phyloP scores from a whole-genome alignment of 2,113 vertebrate genomes.

The Hemiprocne comata region DNA sequence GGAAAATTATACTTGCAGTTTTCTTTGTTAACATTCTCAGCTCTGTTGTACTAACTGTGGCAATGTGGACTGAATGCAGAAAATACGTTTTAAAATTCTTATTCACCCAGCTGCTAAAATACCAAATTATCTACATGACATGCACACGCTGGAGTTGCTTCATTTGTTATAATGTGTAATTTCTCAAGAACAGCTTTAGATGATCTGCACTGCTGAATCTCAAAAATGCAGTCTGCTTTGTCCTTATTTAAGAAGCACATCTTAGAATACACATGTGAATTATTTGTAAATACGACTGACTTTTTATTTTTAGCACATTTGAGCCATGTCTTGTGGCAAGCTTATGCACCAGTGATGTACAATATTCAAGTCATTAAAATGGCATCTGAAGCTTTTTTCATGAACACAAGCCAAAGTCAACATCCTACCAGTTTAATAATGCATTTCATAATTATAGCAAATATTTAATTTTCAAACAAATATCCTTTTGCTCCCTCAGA shows the following conservation, averaged over 20 bases:
- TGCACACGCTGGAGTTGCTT: not conserved
- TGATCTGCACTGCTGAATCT: conserved; percentile 43
- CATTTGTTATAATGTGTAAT: not conserved
- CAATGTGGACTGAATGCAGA: not conserved
- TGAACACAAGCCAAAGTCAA: not conserved
- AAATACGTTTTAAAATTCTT: not conserved
- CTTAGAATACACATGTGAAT: conserved; percentile 32
- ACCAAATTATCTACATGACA: conserved; percentile 24
- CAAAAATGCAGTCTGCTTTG: conserved; percentile 47
- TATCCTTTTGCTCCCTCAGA: conserved; percentile 32
- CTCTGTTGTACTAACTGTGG: not conserved
- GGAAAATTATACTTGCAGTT: conserved; percentile 2
- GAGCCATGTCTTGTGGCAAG: conserved; percentile 1
- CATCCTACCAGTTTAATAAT: not conserved
- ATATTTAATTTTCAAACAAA: conserved; percentile 51
- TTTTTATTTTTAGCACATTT: conserved; percentile 45
- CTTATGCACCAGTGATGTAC: not conserved
- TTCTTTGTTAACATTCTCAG: conserved; percentile 17
- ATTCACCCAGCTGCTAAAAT: conserved; percentile 33
- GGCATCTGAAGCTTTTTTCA: not conserved
- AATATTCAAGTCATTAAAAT: not conserved
- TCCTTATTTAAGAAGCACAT: conserved; percentile 40
- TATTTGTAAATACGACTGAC: conserved; percentile 30
- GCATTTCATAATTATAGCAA: conserved; percentile 30
- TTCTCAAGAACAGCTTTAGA: conserved; percentile 43